Evolutionary conservation across 1,140 invertebrate genomes (phyloP), one percentile per base, ranked within the genome.

Genomic region (Metopolophium dirhodum): DNA sequence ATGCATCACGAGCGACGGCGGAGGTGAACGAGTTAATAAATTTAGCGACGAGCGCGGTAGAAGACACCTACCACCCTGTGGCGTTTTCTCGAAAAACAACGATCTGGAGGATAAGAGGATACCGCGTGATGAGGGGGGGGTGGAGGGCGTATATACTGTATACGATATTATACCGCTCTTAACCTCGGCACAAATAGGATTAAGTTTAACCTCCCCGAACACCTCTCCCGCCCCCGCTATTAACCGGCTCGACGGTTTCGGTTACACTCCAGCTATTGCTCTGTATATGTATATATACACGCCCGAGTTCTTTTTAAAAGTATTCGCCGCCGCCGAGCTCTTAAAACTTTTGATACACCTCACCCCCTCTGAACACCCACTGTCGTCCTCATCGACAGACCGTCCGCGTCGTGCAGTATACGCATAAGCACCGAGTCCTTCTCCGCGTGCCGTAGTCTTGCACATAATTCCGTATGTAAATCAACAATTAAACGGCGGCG

Each of bases 161-260:
- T 45, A 45, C 30, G n/a, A 77, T 85, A 85, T 26, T 86, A 41
- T 54, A 41, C 91, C 91, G 61, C 61, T 93, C 82, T 93, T 93
- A 93, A 93, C 91, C 91, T 93, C 77, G n/a, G 91, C 82, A 83
- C 68, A 93, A 93, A 93, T 93, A 93, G 91, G 91, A 93, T 93
- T 93, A 93, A 93, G 91, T 93, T 85, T 85, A 51, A 82, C 77
- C 18, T 41, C 82, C 91, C 82, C 35, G n/a, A 26, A 20, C 37
- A 30, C 37, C 41, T n/a, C 61, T 30, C 49, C n/a, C 9, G 3
- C 87, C 30, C 35, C 22, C 26, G 26, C 89, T 45, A 90, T 93
- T 93, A 93, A 93, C 91, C 37, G 91, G 91, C 91, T 93, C 91
- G 49, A 86, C 82, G 91, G 91, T 93, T 93, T 93, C 91, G 91